phyloP scores from a whole-genome alignment of 1,140 invertebrate species.

The Drosophila oshimai region DNA sequence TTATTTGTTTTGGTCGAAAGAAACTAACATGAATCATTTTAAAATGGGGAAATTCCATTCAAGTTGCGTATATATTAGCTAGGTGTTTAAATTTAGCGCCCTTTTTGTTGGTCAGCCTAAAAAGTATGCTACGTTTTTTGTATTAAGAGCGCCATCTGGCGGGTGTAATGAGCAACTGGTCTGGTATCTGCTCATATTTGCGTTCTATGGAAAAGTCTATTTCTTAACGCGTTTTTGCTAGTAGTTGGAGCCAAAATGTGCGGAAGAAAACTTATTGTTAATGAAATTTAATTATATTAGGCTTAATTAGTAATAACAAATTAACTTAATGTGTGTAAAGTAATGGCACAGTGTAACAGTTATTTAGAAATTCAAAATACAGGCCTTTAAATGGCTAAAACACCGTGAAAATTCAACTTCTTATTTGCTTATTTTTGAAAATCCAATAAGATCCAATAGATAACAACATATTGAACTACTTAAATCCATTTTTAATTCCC shows the following conservation, averaged over 20 bases:
- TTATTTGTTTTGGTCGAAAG: neutral
- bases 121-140: constrained; percentile 28
- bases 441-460: too few relatives aligned
- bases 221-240: neutral
- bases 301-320: too few relatives aligned
- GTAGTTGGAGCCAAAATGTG: neutral
- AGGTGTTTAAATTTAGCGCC: neutral
- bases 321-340: too few relatives aligned
- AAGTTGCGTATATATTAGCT: too few relatives aligned
- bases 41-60: too few relatives aligned
- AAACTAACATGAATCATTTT: neutral
- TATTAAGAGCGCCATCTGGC: neutral
- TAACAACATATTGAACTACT: too few relatives aligned
- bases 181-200: neutral
- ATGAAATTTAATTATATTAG: neutral
- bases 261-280: neutral
- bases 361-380: too few relatives aligned
- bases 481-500: neutral
- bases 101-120: neutral
- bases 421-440: too few relatives aligned
- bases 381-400: too few relatives aligned
- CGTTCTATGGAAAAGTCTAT: neutral
- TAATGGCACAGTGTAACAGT: too few relatives aligned
- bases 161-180: neutral
- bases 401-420: too few relatives aligned